These are phyloP conservation scores for Threskiornis aethiopicus DNA, from an alignment of 2,797 vertebrate species.

Conservation along the genomic window DNA sequence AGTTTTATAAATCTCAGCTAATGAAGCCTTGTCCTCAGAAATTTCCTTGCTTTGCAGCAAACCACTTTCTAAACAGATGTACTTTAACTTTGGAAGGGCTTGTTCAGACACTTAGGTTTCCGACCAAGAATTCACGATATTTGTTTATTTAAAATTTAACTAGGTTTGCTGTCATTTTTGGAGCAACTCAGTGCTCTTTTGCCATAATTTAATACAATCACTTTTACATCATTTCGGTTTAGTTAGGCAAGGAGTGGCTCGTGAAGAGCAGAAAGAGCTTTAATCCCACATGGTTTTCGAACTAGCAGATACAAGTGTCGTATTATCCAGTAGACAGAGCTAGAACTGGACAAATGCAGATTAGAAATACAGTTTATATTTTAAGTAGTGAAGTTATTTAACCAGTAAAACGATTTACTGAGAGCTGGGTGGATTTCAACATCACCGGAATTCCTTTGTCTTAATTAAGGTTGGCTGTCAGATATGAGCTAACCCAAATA, in stretches of 20 bases:
- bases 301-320: neutral
- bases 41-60: neutral
- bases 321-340: neutral
- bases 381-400: slow-evolving; percentile 8
- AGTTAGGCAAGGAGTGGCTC: neutral
- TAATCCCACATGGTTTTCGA: neutral
- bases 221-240: slow-evolving; percentile 12
- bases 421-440: slow-evolving; percentile 32
- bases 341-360: slow-evolving; percentile 2
- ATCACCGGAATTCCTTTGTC: slow-evolving; percentile 59
- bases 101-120: slow-evolving; percentile 31
- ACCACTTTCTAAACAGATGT: slow-evolving; percentile 3
- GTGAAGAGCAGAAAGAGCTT: neutral
- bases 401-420: slow-evolving; percentile 18
- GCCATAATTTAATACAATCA: slow-evolving; percentile 5
- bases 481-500: slow-evolving; percentile 65
- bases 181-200: neutral
- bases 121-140: slow-evolving; percentile 15
- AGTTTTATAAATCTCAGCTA: slow-evolving; percentile 52
- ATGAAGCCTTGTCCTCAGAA: slow-evolving; percentile 25
- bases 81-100: slow-evolving; percentile 10
- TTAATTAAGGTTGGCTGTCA: slow-evolving; percentile 65
- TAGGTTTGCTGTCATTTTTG: slow-evolving; percentile 39
- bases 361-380: slow-evolving; percentile 6
- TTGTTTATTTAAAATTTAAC: slow-evolving; percentile 53